Conservation (phyloP, 2,888 invertebrate genomes). For the Drosophila birchii region DNA sequence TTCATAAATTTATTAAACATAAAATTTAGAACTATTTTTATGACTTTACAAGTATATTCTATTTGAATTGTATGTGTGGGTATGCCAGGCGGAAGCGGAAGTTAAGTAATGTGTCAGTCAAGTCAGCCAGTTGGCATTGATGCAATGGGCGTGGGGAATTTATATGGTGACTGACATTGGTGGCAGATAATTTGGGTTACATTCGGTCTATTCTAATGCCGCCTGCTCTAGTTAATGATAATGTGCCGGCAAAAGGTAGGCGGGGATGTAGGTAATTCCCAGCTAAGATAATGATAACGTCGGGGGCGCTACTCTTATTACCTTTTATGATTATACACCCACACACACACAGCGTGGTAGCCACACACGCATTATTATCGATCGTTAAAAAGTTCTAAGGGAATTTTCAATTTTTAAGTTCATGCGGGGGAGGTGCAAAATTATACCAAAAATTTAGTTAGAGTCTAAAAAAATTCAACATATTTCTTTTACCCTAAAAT, state of each 20-base stretch:
- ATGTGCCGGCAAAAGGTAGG: conserved; percentile 12
- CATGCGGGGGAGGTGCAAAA: background rate
- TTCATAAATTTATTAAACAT: background rate
- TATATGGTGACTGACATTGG: conserved; percentile 42
- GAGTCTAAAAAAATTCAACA: background rate
- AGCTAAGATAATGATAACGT: conserved; percentile 41
- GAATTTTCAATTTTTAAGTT: conserved; percentile 6
- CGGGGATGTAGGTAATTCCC: conserved; percentile 26
- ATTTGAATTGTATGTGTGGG: conserved; percentile 32
- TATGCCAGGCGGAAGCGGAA: conserved; percentile 73
- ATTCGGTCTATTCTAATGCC: conserved; percentile 46
- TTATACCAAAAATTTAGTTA: no score
- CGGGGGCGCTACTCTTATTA: conserved; percentile 35
- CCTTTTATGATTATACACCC: conserved; percentile 29
- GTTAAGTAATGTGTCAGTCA: conserved; percentile 77
- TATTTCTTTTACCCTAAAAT: background rate
- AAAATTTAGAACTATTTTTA: background rate
- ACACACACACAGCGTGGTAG: background rate
- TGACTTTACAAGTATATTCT: conserved; percentile 12
- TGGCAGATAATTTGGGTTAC: conserved; percentile 50
- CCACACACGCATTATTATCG: conserved; percentile 16
- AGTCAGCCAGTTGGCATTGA: conserved; percentile 49
- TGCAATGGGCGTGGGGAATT: conserved; percentile 47
- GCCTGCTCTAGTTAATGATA: conserved; percentile 38
- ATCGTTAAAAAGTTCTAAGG: conserved; percentile 28